Evolutionary conservation across 1,140 invertebrate genomes (phyloP), one percentile per base, ranked within the genome.

Genomic region (Cydia splendana): DNA sequence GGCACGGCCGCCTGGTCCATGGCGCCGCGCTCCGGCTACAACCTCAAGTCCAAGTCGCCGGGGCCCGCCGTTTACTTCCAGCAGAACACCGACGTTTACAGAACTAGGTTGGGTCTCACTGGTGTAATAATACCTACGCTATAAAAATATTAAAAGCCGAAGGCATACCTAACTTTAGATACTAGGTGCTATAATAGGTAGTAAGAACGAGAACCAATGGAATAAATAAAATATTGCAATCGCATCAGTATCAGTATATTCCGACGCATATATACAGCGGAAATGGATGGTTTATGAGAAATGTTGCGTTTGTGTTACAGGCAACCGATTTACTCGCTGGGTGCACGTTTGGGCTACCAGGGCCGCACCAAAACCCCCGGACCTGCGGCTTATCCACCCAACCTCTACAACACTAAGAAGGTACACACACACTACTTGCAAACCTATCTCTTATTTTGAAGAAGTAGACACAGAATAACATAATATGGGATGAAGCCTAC

Each of bases 61-160:
- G 95, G 95, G 12, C 95, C 95, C 3, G 95, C 95, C 0, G 93
- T 94, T 2, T 95, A 95, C 81, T 91, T 86, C 82, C 90, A 90
- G 79, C 65, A 75, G n/a, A 84, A 93, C 78, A 79, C 84, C 51
- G 86, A 91, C 74, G 84, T 88, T 9, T 93, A 92, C 75, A 87
- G 82, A 77, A 87, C 77, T 30, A 90, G 77, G 88, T 93, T 18
- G 80, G 81, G 24, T 24, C 24, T 79, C 12, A 3, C 4, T 48
- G 45, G 45, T 7, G 45, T 48, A 0, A 7, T 24, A 24, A 24
- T 24, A 24, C 24, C 24, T 24, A 34, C 30, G 5, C 30, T 34
- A 34, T 34, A 34, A 34, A 34, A 24, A 38, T 38, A 38, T 38
- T 4, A 38, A 38, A 38, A 38, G 34, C 34, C 34, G 34, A 38